Percentiles rank a stretch among this genome's conserved stretches.
phyloP scores from a whole-genome alignment of 2,113 vertebrate genomes.

The Megaleporinus macrocephalus region DNA sequence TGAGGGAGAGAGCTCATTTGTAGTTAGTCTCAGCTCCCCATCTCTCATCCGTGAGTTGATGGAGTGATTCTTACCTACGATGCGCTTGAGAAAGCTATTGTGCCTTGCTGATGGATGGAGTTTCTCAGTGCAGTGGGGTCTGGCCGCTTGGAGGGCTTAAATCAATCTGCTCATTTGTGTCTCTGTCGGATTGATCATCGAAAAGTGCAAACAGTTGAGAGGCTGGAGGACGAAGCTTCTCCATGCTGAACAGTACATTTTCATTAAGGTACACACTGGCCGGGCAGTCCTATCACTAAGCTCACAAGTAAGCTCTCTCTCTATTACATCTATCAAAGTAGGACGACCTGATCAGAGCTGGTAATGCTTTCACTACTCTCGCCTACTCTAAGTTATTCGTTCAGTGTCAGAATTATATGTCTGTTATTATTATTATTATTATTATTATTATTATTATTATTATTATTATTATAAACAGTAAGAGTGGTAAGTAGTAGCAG shows the following conservation, averaged over 20 bases:
- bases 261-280: slow-evolving; percentile 55
- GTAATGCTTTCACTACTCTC: background rate
- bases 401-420: no score
- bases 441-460: background rate
- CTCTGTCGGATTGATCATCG: slow-evolving; percentile 70
- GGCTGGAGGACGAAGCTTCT: slow-evolving; percentile 23
- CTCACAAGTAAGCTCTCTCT: background rate
- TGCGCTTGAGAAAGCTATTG: slow-evolving; percentile 70
- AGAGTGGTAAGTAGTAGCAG: no score
- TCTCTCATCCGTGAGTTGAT: slow-evolving; percentile 63
- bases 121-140: slow-evolving; percentile 62
- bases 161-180: slow-evolving; percentile 73
- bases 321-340: background rate
- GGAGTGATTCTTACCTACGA: slow-evolving; percentile 66
- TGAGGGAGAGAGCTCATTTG: slow-evolving; percentile 58
- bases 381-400: background rate
- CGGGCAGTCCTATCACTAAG: background rate
- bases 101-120: slow-evolving; percentile 69
- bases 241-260: slow-evolving; percentile 55
- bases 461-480: no score
- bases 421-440: background rate
- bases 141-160: slow-evolving; percentile 65
- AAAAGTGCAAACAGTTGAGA: slow-evolving; percentile 65
- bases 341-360: background rate
- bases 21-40: slow-evolving; percentile 60